Evolutionary conservation across 2,888 invertebrate species (phyloP), one percentile per base, ranked within the genome.

Genomic region (Cantharis flavilabris): DNA sequence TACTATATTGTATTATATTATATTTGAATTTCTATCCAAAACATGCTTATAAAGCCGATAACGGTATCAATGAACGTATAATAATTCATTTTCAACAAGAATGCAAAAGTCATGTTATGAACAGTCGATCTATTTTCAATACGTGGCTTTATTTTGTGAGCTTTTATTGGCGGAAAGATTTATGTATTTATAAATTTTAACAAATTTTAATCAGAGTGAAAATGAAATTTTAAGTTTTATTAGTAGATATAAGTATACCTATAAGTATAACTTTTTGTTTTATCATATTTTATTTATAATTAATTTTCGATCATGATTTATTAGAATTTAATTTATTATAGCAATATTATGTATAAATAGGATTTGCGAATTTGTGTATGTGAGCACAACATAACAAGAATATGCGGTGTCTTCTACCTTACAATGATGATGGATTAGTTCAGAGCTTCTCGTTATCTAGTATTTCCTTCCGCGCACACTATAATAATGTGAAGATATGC

Each of bases 21-120:
- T 72, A 28, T 65, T 67, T 33, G 72, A 72, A 72, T 65, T 62
- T 72, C n/a, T 63, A 65, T 28, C 72, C n/a, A 65, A 65, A 72
- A 72, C 64, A 33, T 20, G 30, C 20, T 64, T 26, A 64, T 23
- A 72, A 71, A 16, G 30, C 28, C 67, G 33, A 65, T 67, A 67
- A 72, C 72, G 62, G 73, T 70, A 67, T 67, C 73, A 69, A 69
- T 69, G 70, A 73, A 69, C 69, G 73, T 69, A 62, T 73, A 73
- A 73, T 73, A 73, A 73, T 73, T 73, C 70, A 73, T 73, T 73
- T 73, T 69, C 73, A 73, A 73, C 70, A 73, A 67, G 62, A 70
- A 73, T 70, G 69, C 30, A 73, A 69, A 73, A 73, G 62, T 69
- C 73, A 28, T 70, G 73, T 73, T 73, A 69, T 73, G 73, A 73